phyloP scores from a whole-genome alignment of 1,140 invertebrate species.

The Phenacoccus solenopsis region DNA sequence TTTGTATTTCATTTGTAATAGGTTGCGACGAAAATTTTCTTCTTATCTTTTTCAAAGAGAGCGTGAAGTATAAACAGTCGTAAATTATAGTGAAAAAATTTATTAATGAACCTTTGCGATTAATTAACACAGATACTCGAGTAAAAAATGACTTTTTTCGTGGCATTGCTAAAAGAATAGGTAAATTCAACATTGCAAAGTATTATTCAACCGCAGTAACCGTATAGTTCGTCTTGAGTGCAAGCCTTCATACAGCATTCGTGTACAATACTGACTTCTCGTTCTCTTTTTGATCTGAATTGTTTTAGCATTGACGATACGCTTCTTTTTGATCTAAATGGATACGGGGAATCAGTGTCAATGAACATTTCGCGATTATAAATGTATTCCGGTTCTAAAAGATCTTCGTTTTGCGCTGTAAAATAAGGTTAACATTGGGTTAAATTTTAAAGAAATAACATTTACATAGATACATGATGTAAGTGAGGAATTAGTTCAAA shows the following conservation, averaged over 20 bases:
- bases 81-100: slow-evolving; percentile 3
- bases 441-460: too few relatives aligned
- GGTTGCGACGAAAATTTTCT: too few relatives aligned
- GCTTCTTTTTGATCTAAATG: neutral
- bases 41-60: too few relatives aligned
- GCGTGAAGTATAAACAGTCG: too few relatives aligned
- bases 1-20: too few relatives aligned
- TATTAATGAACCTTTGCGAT: neutral
- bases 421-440: neutral
- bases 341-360: neutral
- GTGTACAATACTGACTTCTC: neutral
- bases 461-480: too few relatives aligned
- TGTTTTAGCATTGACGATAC: neutral
- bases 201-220: neutral
- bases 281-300: neutral
- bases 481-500: too few relatives aligned
- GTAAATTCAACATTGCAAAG: neutral
- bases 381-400: neutral
- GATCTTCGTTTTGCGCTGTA: neutral
- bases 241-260: neutral
- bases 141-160: neutral
- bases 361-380: neutral
- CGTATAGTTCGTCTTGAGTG: neutral
- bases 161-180: neutral
- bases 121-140: neutral